phyloP scores from a whole-genome alignment of 2,113 vertebrate species.

The Apodemus speciosus region DNA sequence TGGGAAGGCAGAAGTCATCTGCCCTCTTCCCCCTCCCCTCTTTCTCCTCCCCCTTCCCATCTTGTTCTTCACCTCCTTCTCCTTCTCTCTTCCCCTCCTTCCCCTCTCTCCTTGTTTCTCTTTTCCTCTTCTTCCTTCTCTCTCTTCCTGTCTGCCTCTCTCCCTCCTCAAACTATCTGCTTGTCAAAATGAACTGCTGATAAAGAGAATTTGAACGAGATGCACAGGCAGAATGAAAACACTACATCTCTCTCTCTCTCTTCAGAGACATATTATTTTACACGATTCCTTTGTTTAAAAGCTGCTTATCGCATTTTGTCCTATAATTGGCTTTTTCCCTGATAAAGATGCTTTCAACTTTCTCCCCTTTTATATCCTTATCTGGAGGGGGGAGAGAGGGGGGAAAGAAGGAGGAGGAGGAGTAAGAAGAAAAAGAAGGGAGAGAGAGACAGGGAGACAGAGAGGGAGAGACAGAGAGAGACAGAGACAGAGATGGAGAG shows the following conservation, averaged over 20 bases:
- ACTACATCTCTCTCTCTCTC: neutral
- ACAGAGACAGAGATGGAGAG: no score
- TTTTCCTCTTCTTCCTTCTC: neutral
- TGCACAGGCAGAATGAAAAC: neutral
- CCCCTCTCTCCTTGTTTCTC: neutral
- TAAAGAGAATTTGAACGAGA: neutral
- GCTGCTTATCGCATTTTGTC: neutral
- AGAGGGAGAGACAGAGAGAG: no score
- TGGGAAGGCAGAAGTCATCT: neutral
- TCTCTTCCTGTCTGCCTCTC: neutral
- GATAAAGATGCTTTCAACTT: neutral
- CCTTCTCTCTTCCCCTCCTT: neutral
- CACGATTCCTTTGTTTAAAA: neutral
- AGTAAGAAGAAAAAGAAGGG: no score
- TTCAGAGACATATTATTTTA: neutral
- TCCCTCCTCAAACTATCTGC: neutral
- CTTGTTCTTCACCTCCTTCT: accelerated
- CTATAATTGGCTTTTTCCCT: neutral
- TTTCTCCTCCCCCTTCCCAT: no score
- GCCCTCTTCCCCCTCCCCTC: no score
- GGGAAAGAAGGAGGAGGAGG: accelerated
- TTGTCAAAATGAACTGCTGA: neutral
- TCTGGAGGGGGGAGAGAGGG: neutral
- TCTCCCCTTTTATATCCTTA: neutral
- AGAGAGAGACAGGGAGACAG: no score